Evolutionary conservation across 2,797 vertebrate genomes (phyloP).

Genomic region (Scarus forsteni): DNA sequence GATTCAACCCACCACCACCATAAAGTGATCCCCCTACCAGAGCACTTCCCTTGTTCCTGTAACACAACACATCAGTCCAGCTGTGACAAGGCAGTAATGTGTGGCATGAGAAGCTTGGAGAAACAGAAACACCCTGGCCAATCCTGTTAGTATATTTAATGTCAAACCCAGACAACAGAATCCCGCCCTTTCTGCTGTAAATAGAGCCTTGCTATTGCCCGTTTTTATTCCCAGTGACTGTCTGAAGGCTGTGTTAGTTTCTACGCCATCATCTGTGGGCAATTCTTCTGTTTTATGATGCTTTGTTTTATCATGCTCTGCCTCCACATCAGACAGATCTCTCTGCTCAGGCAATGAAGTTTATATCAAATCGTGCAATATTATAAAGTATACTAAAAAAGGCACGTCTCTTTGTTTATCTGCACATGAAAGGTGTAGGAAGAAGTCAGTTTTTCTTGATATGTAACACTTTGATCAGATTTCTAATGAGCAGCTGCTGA

Average conservation of each 20-base stretch:
- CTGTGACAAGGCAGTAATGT: neutral
- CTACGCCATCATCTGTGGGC: constrained; percentile 36
- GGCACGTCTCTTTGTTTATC: constrained; percentile 55
- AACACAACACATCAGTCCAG: neutral
- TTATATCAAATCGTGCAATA: constrained; percentile 59
- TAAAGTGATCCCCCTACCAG: neutral
- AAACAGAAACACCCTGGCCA: constrained; percentile 18
- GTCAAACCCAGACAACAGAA: constrained; percentile 33
- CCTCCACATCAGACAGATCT: constrained; percentile 48
- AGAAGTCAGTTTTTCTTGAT: constrained; percentile 44
- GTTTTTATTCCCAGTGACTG: constrained; percentile 40
- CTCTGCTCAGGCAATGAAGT: constrained; percentile 35
- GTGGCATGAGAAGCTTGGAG: constrained; percentile 13
- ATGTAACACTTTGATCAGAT: constrained; percentile 69
- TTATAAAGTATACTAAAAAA: constrained; percentile 52
- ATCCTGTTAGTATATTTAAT: constrained; percentile 16
- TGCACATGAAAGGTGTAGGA: constrained; percentile 54
- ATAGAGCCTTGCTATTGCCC: constrained; percentile 30
- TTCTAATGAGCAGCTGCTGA: constrained; percentile 67
- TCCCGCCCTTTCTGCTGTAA: constrained; percentile 29
- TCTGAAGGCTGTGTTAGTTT: constrained; percentile 45
- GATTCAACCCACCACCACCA: neutral
- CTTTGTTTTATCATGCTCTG: constrained; percentile 24
- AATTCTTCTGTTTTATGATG: constrained; percentile 36
- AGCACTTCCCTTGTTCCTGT: neutral